Evolutionary conservation across 2,888 invertebrate species (phyloP), one percentile per base, ranked within the genome.

Genomic region (Blastobasis adustella): DNA sequence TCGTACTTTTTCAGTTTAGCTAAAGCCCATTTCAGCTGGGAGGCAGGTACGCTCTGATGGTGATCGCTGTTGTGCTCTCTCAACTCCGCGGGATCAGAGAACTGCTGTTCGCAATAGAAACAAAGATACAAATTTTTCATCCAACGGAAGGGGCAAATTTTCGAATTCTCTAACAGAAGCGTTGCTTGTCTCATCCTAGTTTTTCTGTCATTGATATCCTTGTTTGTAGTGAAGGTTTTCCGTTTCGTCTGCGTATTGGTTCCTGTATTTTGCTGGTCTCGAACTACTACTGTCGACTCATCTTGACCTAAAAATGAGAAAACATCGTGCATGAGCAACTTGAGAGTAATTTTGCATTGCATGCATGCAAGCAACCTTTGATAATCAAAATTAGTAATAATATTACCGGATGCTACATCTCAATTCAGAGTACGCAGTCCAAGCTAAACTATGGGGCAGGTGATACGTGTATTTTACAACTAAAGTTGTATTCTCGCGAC

Each of bases 271-370:
- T 38, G 47, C 47, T 51, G 46, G 54, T 38, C 54, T 49, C 59
- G 46, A 47, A 47, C 63, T 50, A 59, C 54, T 45, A 55, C 60
- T 56, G 58, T 59, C 58, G 58, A 57, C 38, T 65, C 64, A 56
- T 63, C 71, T 51, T 76, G 69, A 84, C 83, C 85, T 86, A 86
- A 77, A 84, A 85, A 80, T 71, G 71, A 83, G 71, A 84, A 81
- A 73, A 74, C 62, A 69, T 56, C 54, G 61, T 62, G 66, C 64
- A 67, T 79, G 59, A 73, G 63, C 67, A 58, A 64, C 56, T 66
- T 58, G 49, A 54, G 54, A 49, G 55, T 54, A 50, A 49, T 39
- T 50, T 53, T 53, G 51, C 39, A 47, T 53, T 54, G 23, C 23
- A 23, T 39, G 43, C 61, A 65, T 62, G 59, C 62, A 65, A 46